phyloP scores from a whole-genome alignment of 35 echinoderm and acorn worm genomes.

The Strongylocentrotus purpuratus region DNA sequence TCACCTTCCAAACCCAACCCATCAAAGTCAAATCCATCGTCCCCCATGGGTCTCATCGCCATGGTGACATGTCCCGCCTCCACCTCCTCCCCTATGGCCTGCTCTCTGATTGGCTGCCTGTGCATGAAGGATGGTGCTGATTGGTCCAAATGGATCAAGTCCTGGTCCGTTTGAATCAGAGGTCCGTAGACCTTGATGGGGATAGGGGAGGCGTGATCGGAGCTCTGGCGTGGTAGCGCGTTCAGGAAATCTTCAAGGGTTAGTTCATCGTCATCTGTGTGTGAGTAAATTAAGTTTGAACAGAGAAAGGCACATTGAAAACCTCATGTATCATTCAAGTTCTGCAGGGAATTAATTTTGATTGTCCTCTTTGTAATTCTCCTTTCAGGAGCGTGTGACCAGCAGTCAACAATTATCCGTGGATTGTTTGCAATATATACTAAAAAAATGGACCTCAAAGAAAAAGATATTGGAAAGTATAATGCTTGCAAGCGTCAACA shows the following conservation, averaged over 20 bases:
- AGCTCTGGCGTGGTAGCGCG: not conserved
- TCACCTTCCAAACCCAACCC: not conserved
- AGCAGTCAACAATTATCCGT: too few species aligned
- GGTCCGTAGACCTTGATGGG: not conserved
- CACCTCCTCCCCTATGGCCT: slow-evolving; percentile 9
- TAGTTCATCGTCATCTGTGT: slow-evolving; percentile 29
- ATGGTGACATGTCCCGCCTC: slow-evolving; percentile 9
- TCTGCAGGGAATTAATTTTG: too few species aligned
- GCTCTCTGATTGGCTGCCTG: slow-evolving; percentile 29
- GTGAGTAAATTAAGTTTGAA: not conserved
- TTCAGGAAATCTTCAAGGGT: slow-evolving; percentile 40
- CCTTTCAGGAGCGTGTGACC: too few species aligned
- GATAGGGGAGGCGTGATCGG: not conserved
- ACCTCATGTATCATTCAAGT: not conserved
- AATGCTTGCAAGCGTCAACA: too few species aligned
- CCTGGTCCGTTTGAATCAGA: slow-evolving; percentile 12
- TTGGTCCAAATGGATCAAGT: slow-evolving; percentile 7
- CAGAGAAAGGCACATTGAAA: not conserved
- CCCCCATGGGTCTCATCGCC: slow-evolving; percentile 14
- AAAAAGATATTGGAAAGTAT: too few species aligned
- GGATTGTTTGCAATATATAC: too few species aligned
- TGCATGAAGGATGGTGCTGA: not conserved
- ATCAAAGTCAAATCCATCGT: slow-evolving; percentile 30
- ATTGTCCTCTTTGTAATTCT: too few species aligned
- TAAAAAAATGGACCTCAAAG: too few species aligned